Evolutionary conservation across 2,888 invertebrate genomes (phyloP), one percentile per base, ranked within the genome.

Genomic region (Andricus curvator): DNA sequence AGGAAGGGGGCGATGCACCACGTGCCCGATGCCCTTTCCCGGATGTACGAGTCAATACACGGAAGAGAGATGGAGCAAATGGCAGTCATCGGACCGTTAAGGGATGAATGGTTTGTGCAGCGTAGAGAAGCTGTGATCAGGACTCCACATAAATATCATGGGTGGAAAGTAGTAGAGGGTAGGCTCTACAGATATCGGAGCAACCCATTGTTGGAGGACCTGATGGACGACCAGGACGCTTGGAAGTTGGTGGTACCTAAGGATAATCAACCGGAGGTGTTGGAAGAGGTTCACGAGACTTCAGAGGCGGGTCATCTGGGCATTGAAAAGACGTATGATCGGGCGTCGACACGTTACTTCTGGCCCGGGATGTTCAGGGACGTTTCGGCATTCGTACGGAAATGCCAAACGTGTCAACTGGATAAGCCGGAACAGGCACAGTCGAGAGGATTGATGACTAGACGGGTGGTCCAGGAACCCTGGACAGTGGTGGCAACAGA

Each of bases 11-110:
- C 80, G 0, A 60, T 80, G n/a, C 78, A 85, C 22, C 77, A 81
- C 1, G 82, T 86, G 4, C 85, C 83, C 0, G 82, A 84, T 22
- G 86, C 85, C 0, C 68, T 86, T 2, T 85, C 85, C 0, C 33
- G 80, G 2, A 77, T 81, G 9, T 77, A 51, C 15, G 84, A 84
- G 15, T 37, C 37, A 8, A 37, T 0, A 0, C 33, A 41, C 0
- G 5, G 17, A 1, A 37, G 41, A 15, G 6, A 8, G 20, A 11
- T 2, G 3, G 51, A 51, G 5, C 20, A 6, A 8, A 6, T 51
- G 0, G 20, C 51, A 0, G 51, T 15, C 1, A 20, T 51, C 1
- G 20, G 6, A 2, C 20, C 20, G 6, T 6, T 20, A 1, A 1
- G 13, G 1, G n/a, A 56, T 9, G n/a, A 56, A 2, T 56, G n/a